Evolutionary conservation across 2,797 vertebrate genomes (phyloP), one percentile per base, ranked within the genome.

Genomic region (Melopsittacus undulatus): DNA sequence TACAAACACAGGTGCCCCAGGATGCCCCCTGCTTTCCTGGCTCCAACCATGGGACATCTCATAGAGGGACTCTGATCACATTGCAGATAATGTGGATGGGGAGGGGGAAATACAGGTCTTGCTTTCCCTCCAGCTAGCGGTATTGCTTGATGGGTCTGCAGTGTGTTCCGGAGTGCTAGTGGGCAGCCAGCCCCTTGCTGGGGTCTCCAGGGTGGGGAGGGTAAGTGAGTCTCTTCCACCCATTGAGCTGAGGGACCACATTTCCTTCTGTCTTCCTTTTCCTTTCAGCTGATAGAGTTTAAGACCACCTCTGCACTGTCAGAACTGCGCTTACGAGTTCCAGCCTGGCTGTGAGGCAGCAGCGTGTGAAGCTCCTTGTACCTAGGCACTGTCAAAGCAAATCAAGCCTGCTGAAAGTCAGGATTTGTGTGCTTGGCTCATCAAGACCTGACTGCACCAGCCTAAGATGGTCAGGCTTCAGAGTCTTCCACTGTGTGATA

Each of bases 141-240:
- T 52, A 19, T 9, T 2, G 2, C 24, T 73, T 54, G 36, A n/a
- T 48, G 52, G 20, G n/a, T 51, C 43, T 88, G 59, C 42, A 0
- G 0, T 24, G 13, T 40, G 13, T 26, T 72, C 18, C 69, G 51
- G n/a, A 17, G 13, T 29, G 70, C 16, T 40, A 3, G 16, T 0
- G 1, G 22, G 64, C 68, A 75, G 23, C 26, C 32, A 46, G 26
- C 21, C 45, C 0, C 1, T 21, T 67, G 32, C 19, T 30, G 57
- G n/a, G 22, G 3, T 79, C n/a, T 61, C 32, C 17, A 40, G 14
- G 4, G 6, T 17, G 34, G 10, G 16, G 5, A 42, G 4, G 7
- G 14, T 43, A 52, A 43, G 43, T 6, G 1, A 59, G 7, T 6
- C 15, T 56, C 21, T 80, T 73, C 10, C 2, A 11, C 1, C 3